Evolutionary conservation across 2,888 invertebrate genomes (phyloP).

Genomic region (Athrips mouffetella): DNA sequence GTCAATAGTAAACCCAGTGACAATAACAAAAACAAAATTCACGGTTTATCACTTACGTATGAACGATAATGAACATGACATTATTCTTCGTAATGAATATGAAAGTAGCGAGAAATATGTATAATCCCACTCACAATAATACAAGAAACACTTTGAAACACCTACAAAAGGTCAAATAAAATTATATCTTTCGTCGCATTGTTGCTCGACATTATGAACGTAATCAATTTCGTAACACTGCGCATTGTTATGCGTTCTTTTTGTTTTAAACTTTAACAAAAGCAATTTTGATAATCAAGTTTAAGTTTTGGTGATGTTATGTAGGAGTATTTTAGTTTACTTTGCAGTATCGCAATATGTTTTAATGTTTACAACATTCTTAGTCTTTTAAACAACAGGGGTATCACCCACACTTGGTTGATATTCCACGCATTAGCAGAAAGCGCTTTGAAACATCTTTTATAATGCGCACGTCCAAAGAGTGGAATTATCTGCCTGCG

Average conservation of each 20-base stretch:
- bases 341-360: no score
- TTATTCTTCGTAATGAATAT: slow-evolving; percentile 5
- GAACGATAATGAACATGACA: slow-evolving; percentile 4
- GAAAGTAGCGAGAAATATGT: slow-evolving; percentile 1
- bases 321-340: background rate
- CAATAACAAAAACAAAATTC: no score
- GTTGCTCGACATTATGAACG: slow-evolving; percentile 20
- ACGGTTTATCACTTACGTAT: background rate
- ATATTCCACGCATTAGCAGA: no score
- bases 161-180: slow-evolving; percentile 35
- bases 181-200: slow-evolving; percentile 20
- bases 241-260: slow-evolving; percentile 3
- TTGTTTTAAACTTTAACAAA: background rate
- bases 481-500: no score
- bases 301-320: background rate
- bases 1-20: no score
- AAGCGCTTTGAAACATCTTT: no score
- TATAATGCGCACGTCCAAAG: no score
- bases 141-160: slow-evolving; percentile 23
- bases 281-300: background rate
- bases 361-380: no score
- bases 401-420: no score
- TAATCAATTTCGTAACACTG: slow-evolving; percentile 1
- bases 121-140: slow-evolving; percentile 14
- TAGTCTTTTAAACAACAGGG: no score